Conservation (phyloP, 2,797 vertebrate genomes). For the Malacoraja senta region DNA sequence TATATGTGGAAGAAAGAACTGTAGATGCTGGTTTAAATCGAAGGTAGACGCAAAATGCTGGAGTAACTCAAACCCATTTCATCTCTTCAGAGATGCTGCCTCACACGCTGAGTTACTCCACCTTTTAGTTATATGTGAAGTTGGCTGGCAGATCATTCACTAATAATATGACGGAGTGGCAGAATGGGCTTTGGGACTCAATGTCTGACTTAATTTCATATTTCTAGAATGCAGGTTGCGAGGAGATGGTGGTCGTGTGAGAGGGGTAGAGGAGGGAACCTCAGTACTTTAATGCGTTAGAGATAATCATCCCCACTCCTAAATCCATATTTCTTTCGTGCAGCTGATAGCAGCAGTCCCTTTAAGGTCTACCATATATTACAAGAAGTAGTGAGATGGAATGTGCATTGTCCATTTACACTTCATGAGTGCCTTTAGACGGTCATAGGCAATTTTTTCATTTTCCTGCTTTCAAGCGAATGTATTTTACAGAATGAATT, state of each 20-base stretch:
- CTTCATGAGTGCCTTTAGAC: neutral
- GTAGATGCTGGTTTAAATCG: too few relatives aligned
- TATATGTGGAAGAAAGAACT: too few relatives aligned
- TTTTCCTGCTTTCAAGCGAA: neutral
- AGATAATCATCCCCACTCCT: neutral
- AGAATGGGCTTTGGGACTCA: neutral
- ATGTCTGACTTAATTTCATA: neutral
- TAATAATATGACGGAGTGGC: neutral
- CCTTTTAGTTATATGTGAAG: too few relatives aligned
- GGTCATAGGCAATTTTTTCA: neutral
- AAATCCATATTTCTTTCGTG: neutral
- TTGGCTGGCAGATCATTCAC: neutral
- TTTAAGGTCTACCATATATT: too few relatives aligned
- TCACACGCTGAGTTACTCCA: too few relatives aligned
- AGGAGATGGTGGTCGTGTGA: too few relatives aligned
- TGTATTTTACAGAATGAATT: neutral
- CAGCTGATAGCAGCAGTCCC: too few relatives aligned
- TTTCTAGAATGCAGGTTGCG: neutral
- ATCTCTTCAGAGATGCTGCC: too few relatives aligned
- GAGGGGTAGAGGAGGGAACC: neutral
- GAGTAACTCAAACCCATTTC: too few relatives aligned
- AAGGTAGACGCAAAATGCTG: too few relatives aligned
- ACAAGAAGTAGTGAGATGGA: too few relatives aligned
- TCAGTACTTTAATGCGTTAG: neutral
- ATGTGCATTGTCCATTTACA: neutral